A percentile compares a stretch with the other conserved stretches of the same genome.
Conservation (phyloP, 2,888 invertebrate genomes). For the Endomychus coccineus region DNA sequence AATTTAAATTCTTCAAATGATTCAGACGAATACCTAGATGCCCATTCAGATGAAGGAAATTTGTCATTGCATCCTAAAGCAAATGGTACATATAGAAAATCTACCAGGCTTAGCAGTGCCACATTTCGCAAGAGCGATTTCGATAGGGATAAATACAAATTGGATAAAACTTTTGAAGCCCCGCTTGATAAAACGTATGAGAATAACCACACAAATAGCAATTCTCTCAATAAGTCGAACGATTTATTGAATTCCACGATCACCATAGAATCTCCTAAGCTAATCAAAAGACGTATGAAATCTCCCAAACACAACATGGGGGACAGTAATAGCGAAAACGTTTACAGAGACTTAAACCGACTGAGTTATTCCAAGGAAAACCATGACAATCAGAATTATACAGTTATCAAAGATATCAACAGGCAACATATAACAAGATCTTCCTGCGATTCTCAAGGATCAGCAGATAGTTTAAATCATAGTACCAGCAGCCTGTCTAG, state of each 20-base stretch:
- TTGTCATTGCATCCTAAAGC: slow-evolving; percentile 12
- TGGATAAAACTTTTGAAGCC: slow-evolving; percentile 24
- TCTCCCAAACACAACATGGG: no score
- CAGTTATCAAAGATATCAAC: slow-evolving; percentile 3
- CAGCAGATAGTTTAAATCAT: slow-evolving; percentile 41
- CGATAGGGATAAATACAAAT: slow-evolving; percentile 17
- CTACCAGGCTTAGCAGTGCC: slow-evolving; percentile 22
- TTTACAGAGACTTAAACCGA: slow-evolving; percentile 17
- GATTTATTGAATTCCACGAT: not conserved
- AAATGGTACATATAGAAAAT: slow-evolving; percentile 20
- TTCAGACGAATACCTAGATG: slow-evolving; percentile 13
- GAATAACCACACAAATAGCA: slow-evolving; percentile 10
- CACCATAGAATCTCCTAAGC: slow-evolving; percentile 11
- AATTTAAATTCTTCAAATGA: no score
- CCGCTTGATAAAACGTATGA: slow-evolving; percentile 14
- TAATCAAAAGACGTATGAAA: no score
- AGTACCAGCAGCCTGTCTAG: slow-evolving; percentile 39
- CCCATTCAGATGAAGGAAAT: slow-evolving; percentile 3
- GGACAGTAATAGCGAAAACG: slow-evolving; percentile 5
- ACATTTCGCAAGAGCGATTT: slow-evolving; percentile 28
- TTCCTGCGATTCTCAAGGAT: slow-evolving; percentile 32
- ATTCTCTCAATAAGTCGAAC: not conserved
- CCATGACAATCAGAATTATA: slow-evolving; percentile 5
- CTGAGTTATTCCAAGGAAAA: slow-evolving; percentile 13
- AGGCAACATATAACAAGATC: slow-evolving; percentile 13